A percentile compares a stretch with the other conserved stretches of the same genome.
These are phyloP conservation scores for Mionectes olivaceus DNA, from an alignment of 2,797 vertebrate species.

Conservation along the genomic window DNA sequence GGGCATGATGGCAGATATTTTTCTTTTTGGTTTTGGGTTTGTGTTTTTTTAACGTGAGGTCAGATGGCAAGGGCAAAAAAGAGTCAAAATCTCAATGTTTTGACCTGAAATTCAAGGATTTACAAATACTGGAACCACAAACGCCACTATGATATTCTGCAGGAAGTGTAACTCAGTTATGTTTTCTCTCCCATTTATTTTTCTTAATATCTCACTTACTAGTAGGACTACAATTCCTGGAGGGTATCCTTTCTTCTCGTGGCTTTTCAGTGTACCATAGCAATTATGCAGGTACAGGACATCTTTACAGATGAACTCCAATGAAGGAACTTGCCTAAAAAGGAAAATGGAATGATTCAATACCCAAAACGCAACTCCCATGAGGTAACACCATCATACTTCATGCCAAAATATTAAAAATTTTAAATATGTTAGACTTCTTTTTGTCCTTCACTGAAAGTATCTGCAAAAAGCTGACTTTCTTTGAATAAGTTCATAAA, in stretches of 20 bases:
- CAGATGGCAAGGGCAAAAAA: not conserved
- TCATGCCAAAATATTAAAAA: not conserved
- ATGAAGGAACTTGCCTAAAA: not conserved
- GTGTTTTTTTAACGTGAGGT: fast-evolving
- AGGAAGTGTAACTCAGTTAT: not conserved
- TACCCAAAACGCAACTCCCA: not conserved
- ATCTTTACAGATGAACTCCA: not conserved
- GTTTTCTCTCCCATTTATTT: not conserved
- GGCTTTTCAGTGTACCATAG: not conserved
- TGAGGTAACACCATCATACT: not conserved
- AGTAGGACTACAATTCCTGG: not conserved
- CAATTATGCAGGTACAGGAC: not conserved
- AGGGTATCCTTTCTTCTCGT: not conserved
- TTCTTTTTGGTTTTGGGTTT: not conserved
- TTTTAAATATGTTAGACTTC: not conserved
- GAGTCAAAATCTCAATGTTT: not conserved
- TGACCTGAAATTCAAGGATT: not conserved
- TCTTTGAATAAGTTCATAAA: not conserved
- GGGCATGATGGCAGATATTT: not conserved
- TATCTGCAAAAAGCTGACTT: not conserved
- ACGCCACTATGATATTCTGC: not conserved
- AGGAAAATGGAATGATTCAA: not conserved
- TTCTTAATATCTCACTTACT: not conserved
- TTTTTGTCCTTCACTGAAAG: not conserved
- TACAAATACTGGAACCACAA: not conserved